Evolutionary conservation across 2,888 invertebrate species (phyloP), one percentile per base, ranked within the genome.

Genomic region (Melanostoma scalare): DNA sequence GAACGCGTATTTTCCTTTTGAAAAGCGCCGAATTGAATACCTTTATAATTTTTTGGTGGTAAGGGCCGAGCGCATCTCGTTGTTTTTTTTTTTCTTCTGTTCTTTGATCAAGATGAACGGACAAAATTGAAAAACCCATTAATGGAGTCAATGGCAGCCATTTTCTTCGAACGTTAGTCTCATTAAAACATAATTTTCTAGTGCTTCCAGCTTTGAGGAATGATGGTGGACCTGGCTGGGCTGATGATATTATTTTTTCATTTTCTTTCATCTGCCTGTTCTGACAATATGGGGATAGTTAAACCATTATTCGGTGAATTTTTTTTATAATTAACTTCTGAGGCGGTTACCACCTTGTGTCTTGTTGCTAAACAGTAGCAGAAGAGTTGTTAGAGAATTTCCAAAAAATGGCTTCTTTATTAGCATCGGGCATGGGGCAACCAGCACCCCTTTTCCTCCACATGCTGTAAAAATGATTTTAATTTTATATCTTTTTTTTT

Each of bases 111-210:
- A 80, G 52, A 77, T 63, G 67, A 60, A 65, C 65, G 63, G 52
- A 52, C 35, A 46, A 36, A 48, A 56, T 9, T 10, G 33, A 46
- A 38, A 52, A 76, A 67, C 38, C 40, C 44, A 75, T 80, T 71
- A 63, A 50, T 65, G 58, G 40, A 46, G 44, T 63, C 56, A 74
- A 74, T 80, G 79, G 69, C 42, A 58, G 48, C 65, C 75, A 80
- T 80, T 80, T 75, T 75, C 65, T 58, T 36, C 55, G 69, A 42
- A 53, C 58, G 48, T 65, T 50, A 63, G 56, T 67, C 48, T 46
- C 77, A 79, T 77, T 68, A 80, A 80, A 81, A 71, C 61, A 72
- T 68, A 72, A 76, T 81, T 81, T 67, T 42, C 42, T 44, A 48
- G 50, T 46, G 46, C 65, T 76, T 38, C 48, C 56, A 55, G 33